These are phyloP conservation scores for Lasioglossum oenotherae DNA, from an alignment of 2,888 invertebrate genomes.

Conservation along the genomic window DNA sequence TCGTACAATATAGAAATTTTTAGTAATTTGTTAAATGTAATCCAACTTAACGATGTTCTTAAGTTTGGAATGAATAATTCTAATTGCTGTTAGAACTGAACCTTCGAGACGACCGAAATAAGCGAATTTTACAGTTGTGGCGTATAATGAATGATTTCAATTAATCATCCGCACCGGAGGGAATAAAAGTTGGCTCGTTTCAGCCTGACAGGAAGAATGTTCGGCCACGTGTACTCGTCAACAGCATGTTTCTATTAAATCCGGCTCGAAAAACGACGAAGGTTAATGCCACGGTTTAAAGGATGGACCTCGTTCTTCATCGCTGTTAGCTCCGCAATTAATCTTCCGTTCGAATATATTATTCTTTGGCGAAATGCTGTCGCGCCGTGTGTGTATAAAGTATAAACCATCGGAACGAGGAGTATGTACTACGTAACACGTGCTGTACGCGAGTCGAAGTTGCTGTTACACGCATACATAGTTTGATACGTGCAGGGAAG, in stretches of 20 bases:
- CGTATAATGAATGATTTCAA: neutral
- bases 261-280: conserved; percentile 9
- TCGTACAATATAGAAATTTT: too few species aligned
- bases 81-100: too few species aligned
- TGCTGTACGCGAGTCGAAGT: neutral
- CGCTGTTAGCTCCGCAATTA: neutral
- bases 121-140: neutral
- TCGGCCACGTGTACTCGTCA: conserved; percentile 1
- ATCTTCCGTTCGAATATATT: conserved; percentile 3
- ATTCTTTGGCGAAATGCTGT: neutral
- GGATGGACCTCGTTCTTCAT: neutral
- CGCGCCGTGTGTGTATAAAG: neutral
- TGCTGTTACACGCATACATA: conserved; percentile 30
- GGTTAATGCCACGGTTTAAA: conserved; percentile 16
- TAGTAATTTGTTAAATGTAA: too few species aligned
- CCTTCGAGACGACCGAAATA: too few species aligned
- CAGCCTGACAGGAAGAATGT: neutral
- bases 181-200: neutral
- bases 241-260: conserved; percentile 15
- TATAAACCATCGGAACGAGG: neutral
- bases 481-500: conserved; percentile 25
- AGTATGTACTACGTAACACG: neutral
- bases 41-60: too few species aligned
- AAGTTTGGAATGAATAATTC: too few species aligned
- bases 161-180: neutral